Evolutionary conservation across 2,113 vertebrate species (phyloP), one percentile per base, ranked within the genome.

Genomic region (Muntiacus reevesi): DNA sequence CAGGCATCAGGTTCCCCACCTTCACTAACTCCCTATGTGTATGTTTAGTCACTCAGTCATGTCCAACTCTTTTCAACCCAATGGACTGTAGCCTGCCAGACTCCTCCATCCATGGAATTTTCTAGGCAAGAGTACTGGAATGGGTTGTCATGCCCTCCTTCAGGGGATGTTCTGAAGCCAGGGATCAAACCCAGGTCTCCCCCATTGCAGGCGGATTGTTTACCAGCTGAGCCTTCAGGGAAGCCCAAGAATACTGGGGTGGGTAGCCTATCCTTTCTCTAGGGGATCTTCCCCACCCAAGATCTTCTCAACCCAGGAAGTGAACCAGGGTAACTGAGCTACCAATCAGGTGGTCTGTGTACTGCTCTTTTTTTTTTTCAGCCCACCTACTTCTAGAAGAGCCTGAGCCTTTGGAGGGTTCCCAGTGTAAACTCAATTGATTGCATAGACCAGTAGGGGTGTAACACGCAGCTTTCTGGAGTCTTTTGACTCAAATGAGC

Each of bases 381-480:
- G 81, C 47, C 21, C 93, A 83, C 55, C n/a, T 33, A 57, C 64
- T 94, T 79, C 25, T 43, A 30, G 45, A 47, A 84, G 93, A 14
- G 14, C 45, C 88, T n/a, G 81, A 74, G 40, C 19, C n/a, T 76
- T 57, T 60, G 15, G 1, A 0, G 33, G 50, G 30, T 45, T 17
- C 54, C 78, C 45, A 45, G 0, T 21, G 8, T 40, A 36, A 43
- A 54, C 2, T 33, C 40, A 36, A 12, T 30, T 43, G 14, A 71
- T 43, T 54, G 2, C 36, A 5, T 7, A 28, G 57, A 50, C 45
- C 16, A 13, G 0, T 1, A 14, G 17, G 17, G 23, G 17, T 19
- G n/a, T 25, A 47, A 67, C 15, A 27, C 3, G 50, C 9, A 40
- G 23, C 13, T 64, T 57, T 40, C 47, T 43, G 6, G 47, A 5